Evolutionary conservation across 1,140 invertebrate genomes (phyloP).

Genomic region (Musca domestica): DNA sequence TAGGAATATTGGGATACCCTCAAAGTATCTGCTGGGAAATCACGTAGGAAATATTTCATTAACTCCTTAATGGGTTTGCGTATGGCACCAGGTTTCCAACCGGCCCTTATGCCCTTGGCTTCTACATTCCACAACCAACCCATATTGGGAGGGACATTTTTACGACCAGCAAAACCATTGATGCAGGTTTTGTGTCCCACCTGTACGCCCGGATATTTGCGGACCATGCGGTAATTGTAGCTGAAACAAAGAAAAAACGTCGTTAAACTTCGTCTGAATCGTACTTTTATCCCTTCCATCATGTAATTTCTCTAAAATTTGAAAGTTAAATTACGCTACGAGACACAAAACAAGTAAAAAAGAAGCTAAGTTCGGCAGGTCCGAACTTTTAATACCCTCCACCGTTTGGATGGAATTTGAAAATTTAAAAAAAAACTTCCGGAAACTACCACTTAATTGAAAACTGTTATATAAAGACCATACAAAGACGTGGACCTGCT

Average conservation of each 20-base stretch:
- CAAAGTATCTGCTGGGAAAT: conserved; percentile 42
- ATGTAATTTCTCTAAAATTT: background rate
- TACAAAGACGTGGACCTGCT: no score
- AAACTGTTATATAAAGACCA: no score
- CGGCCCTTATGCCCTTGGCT: conserved; percentile 28
- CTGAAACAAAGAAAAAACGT: background rate
- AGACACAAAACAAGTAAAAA: no score
- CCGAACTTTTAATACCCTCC: no score
- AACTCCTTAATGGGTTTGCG: conserved; percentile 41
- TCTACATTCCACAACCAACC: conserved; percentile 51
- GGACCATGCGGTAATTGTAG: conserved; percentile 20
- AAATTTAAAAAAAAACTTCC: no score
- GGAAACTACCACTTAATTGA: no score
- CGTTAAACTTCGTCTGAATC: background rate
- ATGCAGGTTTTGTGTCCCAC: conserved; percentile 14
- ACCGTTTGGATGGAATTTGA: no score
- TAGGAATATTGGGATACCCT: conserved; percentile 40
- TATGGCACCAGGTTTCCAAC: conserved; percentile 48
- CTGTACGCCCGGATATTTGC: conserved; percentile 3
- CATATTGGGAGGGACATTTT: conserved; percentile 44
- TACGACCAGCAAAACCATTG: conserved; percentile 6
- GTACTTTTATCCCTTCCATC: no score
- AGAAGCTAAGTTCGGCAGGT: no score
- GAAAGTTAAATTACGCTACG: no score
- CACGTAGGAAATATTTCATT: conserved; percentile 47